These are phyloP conservation scores for Onychomys torridus DNA, from an alignment of 2,797 vertebrate genomes.

Conservation along the genomic window DNA sequence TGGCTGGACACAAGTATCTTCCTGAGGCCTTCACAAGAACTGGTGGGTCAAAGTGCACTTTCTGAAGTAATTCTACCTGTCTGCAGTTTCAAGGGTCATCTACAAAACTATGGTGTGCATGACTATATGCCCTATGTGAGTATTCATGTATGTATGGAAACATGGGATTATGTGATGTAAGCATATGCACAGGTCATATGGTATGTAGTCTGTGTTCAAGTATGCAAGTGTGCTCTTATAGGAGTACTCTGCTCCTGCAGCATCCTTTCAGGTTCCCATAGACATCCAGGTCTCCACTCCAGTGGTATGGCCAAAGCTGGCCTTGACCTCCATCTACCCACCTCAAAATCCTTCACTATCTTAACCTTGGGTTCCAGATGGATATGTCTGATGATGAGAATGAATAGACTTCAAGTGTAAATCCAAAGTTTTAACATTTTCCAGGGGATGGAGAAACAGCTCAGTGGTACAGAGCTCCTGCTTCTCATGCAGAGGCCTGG, in stretches of 20 bases:
- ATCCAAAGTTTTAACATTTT: not conserved
- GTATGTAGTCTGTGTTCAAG: not conserved
- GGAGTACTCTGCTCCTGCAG: not conserved
- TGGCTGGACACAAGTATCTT: not conserved
- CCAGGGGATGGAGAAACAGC: not conserved
- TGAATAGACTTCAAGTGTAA: not conserved
- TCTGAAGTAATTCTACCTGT: not conserved
- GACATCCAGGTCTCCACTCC: not conserved
- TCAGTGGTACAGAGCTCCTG: not conserved
- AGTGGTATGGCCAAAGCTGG: not conserved
- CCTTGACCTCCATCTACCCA: not conserved
- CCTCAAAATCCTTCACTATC: not conserved
- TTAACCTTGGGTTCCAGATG: no score
- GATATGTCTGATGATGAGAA: not conserved
- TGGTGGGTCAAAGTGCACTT: not conserved
- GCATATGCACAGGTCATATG: not conserved
- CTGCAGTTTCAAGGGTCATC: not conserved
- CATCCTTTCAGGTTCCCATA: not conserved
- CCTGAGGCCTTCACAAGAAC: not conserved
- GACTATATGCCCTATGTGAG: not conserved
- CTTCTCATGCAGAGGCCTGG: not conserved
- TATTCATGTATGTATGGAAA: no score
- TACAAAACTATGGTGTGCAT: not conserved
- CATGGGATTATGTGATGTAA: not conserved
- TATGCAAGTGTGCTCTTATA: not conserved